Evolutionary conservation across 2,113 vertebrate genomes (phyloP).

Genomic region (Hyla sarda): DNA sequence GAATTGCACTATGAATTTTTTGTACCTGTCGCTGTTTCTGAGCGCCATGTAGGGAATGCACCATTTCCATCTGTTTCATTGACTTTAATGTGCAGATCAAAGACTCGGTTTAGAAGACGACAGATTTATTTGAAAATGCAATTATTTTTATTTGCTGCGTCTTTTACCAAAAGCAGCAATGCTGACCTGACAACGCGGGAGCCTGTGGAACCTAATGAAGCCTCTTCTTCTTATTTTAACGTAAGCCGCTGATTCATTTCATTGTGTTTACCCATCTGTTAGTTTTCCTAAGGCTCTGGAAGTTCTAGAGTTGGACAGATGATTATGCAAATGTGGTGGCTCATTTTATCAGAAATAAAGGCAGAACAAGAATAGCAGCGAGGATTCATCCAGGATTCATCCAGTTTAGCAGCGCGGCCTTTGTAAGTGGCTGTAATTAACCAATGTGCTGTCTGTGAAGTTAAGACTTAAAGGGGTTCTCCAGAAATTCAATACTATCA

Average conservation of each 20-base stretch:
- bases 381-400: not conserved
- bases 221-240: slow-evolving; percentile 11
- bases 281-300: slow-evolving; percentile 3
- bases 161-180: not conserved
- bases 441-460: not conserved
- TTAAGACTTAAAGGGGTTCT: not conserved
- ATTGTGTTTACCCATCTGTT: slow-evolving; percentile 42
- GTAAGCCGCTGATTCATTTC: slow-evolving; percentile 62
- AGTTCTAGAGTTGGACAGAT: slow-evolving; percentile 1
- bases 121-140: slow-evolving; percentile 9
- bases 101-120: not conserved
- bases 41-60: not conserved
- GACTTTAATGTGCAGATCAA: slow-evolving; percentile 30
- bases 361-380: not conserved
- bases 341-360: not conserved
- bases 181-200: slow-evolving; percentile 40
- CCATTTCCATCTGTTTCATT: not conserved
- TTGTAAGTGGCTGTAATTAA: not conserved
- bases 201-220: slow-evolving; percentile 8
- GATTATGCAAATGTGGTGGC: slow-evolving; percentile 19
- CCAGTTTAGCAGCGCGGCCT: not conserved
- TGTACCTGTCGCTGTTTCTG: not conserved
- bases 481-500: no score
- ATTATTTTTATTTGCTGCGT: slow-evolving; percentile 31
- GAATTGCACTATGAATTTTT: not conserved